Percentiles rank a stretch among this genome's conserved stretches.
phyloP scores from a whole-genome alignment of 2,888 invertebrate species.

The Oegoconia quadripuncta region DNA sequence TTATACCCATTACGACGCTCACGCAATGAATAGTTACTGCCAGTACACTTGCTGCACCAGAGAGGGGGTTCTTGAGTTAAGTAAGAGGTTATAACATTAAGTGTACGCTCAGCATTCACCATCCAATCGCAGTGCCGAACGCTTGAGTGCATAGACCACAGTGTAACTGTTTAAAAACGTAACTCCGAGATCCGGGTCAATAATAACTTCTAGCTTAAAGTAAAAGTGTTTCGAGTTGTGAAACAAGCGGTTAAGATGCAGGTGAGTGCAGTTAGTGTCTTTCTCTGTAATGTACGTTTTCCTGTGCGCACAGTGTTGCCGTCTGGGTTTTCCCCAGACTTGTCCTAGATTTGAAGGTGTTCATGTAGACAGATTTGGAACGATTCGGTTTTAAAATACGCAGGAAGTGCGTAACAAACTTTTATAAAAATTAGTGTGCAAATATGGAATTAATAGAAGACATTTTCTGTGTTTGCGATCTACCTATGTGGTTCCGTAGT shows the following conservation, averaged over 20 bases:
- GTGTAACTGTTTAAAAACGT: no score
- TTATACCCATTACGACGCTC: constrained; percentile 18
- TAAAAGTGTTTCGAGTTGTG: constrained; percentile 50
- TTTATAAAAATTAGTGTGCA: no score
- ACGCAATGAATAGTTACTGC: constrained; percentile 32
- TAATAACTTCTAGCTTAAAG: constrained; percentile 43
- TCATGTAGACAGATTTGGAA: no score
- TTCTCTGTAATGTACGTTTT: constrained; percentile 36
- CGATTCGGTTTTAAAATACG: no score
- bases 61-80: constrained; percentile 55
- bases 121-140: constrained; percentile 47
- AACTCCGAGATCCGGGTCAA: constrained; percentile 61
- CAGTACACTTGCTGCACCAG: constrained; percentile 16
- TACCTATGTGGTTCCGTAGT: not conserved
- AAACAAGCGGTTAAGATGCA: constrained; percentile 47
- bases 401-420: no score
- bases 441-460: no score
- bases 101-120: constrained; percentile 54
- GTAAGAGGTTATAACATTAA: constrained; percentile 74
- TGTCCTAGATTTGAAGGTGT: no score
- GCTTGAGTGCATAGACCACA: constrained; percentile 46
- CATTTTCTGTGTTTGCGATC: not conserved
- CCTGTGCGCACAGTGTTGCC: constrained; percentile 26
- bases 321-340: no score
- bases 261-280: constrained; percentile 45